These are phyloP conservation scores for Hydrozoanthus gracilis DNA, from an alignment of 92 coral and sea anemone species.

Conservation along the genomic window DNA sequence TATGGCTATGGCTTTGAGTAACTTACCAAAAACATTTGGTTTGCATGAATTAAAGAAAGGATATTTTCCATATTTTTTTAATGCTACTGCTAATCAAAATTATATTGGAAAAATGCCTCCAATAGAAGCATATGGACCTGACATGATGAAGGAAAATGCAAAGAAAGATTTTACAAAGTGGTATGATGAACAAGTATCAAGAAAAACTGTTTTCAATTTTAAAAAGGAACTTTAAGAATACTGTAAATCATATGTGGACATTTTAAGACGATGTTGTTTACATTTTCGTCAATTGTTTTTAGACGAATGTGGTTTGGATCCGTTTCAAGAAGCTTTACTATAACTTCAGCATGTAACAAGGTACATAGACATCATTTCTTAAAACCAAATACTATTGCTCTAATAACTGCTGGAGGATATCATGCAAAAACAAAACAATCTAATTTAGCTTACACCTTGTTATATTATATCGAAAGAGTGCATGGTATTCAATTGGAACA, in stretches of 20 bases:
- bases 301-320: too few relatives aligned
- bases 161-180: neutral
- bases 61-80: too few relatives aligned
- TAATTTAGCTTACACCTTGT: neutral
- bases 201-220: neutral
- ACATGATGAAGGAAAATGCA: neutral
- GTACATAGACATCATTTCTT: neutral
- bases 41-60: too few relatives aligned
- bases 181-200: neutral
- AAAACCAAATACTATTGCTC: neutral
- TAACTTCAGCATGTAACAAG: neutral
- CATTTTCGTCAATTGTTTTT: too few relatives aligned
- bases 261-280: too few relatives aligned
- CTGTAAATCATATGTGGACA: neutral
- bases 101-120: constrained; percentile 44
- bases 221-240: neutral
- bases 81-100: constrained; percentile 7
- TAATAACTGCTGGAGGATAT: neutral
- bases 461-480: neutral
- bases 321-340: too few relatives aligned
- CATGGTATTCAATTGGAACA: neutral
- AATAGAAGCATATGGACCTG: too few relatives aligned
- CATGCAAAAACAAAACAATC: neutral
- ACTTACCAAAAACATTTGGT: constrained; percentile 40
- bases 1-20: constrained; percentile 32